Evolutionary conservation across 2,797 vertebrate genomes (phyloP).

Genomic region (Cyprinodon diabolis): DNA sequence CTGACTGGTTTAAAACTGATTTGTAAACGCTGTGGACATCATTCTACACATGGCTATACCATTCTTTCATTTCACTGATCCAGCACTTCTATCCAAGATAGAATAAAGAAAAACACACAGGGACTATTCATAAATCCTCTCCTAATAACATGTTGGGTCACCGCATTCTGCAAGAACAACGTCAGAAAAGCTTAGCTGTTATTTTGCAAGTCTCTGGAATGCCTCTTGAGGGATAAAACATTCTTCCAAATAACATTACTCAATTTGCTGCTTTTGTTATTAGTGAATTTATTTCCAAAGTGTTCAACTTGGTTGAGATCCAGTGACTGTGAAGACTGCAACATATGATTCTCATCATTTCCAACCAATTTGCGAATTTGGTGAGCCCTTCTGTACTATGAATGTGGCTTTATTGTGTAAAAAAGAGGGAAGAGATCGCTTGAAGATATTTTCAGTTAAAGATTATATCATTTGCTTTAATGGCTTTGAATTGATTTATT

Average conservation of each 20-base stretch:
- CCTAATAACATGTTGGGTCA: neutral
- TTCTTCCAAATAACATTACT: neutral
- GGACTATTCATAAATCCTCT: neutral
- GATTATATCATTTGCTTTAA: neutral
- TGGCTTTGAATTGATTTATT: neutral
- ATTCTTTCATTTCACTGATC: neutral
- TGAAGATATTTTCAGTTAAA: neutral
- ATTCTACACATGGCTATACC: neutral
- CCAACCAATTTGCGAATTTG: neutral
- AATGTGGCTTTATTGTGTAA: neutral
- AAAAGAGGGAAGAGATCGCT: neutral
- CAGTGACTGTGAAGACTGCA: neutral
- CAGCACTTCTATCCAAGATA: neutral
- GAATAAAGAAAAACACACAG: neutral
- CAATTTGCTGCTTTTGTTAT: neutral
- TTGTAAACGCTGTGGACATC: neutral
- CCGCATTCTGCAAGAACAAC: neutral
- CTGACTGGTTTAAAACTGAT: constrained; percentile 1
- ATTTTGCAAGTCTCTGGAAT: constrained; percentile 1
- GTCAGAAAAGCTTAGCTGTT: neutral
- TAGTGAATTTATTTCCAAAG: neutral
- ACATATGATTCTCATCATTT: neutral
- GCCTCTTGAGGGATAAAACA: neutral
- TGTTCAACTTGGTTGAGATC: neutral
- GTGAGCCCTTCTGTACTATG: neutral